phyloP scores from a whole-genome alignment of 1,140 invertebrate genomes.

The Drosophila mayri region DNA sequence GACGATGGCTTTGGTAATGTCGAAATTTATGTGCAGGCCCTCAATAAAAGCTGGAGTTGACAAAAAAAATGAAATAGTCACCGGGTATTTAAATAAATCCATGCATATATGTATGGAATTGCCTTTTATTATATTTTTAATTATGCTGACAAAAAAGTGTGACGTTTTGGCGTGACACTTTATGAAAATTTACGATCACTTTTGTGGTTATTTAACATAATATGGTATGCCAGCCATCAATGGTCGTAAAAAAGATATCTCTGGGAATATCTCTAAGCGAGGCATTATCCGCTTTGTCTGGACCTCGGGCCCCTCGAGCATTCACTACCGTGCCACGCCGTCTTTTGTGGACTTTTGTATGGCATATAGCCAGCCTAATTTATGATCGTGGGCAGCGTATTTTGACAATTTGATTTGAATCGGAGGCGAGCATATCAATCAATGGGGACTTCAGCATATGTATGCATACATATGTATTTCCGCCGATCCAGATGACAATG shows the following conservation, averaged over 20 bases:
- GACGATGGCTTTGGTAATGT: slow-evolving; percentile 49
- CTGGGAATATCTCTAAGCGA: slow-evolving; percentile 47
- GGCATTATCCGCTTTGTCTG: slow-evolving; percentile 41
- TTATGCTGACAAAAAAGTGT: slow-evolving; percentile 68
- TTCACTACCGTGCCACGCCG: slow-evolving; percentile 67
- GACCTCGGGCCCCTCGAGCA: slow-evolving; percentile 14
- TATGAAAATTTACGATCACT: slow-evolving; percentile 76
- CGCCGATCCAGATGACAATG: slow-evolving; percentile 45
- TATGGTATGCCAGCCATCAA: slow-evolving; percentile 51
- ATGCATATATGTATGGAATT: slow-evolving; percentile 50
- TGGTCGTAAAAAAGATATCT: slow-evolving; percentile 49
- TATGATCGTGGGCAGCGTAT: slow-evolving; percentile 61
- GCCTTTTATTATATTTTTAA: slow-evolving; percentile 72
- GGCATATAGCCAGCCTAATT: slow-evolving; percentile 50
- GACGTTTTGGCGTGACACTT: slow-evolving; percentile 65
- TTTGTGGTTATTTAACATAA: slow-evolving; percentile 75
- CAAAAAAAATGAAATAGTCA: slow-evolving; percentile 42
- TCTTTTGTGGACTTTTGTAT: slow-evolving; percentile 35
- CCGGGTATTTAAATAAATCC: slow-evolving; percentile 46
- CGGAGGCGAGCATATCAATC: slow-evolving; percentile 64
- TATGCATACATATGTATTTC: slow-evolving; percentile 3
- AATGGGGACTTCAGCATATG: slow-evolving; percentile 25
- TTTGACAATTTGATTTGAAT: slow-evolving; percentile 78
- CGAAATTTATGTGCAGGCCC: slow-evolving; percentile 65
- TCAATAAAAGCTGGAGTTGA: slow-evolving; percentile 41